Conservation (phyloP, 2,888 invertebrate genomes). For the Ligdia adustata region DNA sequence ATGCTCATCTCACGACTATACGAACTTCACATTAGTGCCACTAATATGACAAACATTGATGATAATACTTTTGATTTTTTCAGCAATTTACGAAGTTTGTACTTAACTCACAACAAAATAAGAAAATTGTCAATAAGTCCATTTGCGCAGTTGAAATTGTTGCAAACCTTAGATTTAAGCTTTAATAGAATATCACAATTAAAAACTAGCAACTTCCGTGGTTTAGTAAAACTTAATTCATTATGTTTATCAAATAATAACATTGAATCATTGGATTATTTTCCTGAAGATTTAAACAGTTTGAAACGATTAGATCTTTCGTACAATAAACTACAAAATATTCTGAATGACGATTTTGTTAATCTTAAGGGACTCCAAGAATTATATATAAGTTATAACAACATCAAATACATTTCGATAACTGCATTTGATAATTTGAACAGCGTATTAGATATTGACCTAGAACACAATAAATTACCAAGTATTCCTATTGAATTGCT, state of each 20-base stretch:
- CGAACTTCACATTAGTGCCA: slow-evolving; percentile 72
- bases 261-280: slow-evolving; percentile 92
- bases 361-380: slow-evolving; percentile 91
- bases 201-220: slow-evolving; percentile 93
- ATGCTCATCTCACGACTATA: slow-evolving; percentile 68
- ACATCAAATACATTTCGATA: slow-evolving; percentile 90
- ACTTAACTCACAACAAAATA: slow-evolving; percentile 90
- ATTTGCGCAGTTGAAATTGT: slow-evolving; percentile 88
- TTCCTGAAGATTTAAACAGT: slow-evolving; percentile 89
- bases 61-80: slow-evolving; percentile 90
- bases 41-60: slow-evolving; percentile 79
- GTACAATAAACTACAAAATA: slow-evolving; percentile 91
- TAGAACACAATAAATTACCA: slow-evolving; percentile 92
- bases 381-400: slow-evolving; percentile 91
- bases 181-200: slow-evolving; percentile 91
- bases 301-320: slow-evolving; percentile 92
- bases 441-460: slow-evolving; percentile 90
- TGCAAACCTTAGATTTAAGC: slow-evolving; percentile 92
- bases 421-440: slow-evolving; percentile 92
- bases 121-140: slow-evolving; percentile 92
- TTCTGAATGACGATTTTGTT: slow-evolving; percentile 90
- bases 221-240: slow-evolving; percentile 88
- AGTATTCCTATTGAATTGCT: slow-evolving; percentile 91
- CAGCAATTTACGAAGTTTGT: slow-evolving; percentile 90
- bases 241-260: slow-evolving; percentile 94